Evolutionary conservation across 2,113 vertebrate species (phyloP).

Genomic region (Sander vitreus): DNA sequence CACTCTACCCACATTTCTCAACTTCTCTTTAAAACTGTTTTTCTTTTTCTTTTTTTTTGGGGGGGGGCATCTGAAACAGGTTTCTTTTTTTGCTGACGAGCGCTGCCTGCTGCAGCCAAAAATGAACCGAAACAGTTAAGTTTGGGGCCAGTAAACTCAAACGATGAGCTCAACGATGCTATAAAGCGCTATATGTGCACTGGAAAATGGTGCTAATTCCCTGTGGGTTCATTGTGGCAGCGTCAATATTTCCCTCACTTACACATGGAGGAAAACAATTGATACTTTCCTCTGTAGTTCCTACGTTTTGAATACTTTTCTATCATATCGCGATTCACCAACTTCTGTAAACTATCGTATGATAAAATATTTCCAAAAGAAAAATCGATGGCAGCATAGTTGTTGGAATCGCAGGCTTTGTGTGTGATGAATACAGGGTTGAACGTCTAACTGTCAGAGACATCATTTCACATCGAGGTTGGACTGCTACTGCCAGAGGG

Average conservation of each 20-base stretch:
- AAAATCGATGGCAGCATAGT: neutral
- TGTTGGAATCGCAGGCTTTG: neutral
- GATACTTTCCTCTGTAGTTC: neutral
- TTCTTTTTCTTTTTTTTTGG: neutral
- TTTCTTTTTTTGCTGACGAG: neutral
- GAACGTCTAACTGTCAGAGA: neutral
- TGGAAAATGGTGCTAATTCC: neutral
- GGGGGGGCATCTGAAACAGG: too few relatives aligned
- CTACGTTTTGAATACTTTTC: neutral
- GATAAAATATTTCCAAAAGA: neutral
- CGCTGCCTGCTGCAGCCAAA: neutral
- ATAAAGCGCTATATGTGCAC: neutral
- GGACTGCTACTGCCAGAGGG: slow-evolving; percentile 7
- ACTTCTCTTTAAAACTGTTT: neutral
- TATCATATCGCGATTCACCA: neutral
- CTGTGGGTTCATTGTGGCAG: neutral
- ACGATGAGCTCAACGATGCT: neutral
- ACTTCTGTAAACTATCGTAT: neutral
- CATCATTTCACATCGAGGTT: neutral
- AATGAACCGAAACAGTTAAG: neutral
- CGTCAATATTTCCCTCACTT: neutral
- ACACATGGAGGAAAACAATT: neutral
- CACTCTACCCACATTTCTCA: neutral
- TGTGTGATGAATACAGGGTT: neutral
- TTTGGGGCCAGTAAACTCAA: neutral